These are phyloP conservation scores for Ptychobarbus kaznakovi DNA, from an alignment of 2,797 vertebrate species.

Conservation along the genomic window DNA sequence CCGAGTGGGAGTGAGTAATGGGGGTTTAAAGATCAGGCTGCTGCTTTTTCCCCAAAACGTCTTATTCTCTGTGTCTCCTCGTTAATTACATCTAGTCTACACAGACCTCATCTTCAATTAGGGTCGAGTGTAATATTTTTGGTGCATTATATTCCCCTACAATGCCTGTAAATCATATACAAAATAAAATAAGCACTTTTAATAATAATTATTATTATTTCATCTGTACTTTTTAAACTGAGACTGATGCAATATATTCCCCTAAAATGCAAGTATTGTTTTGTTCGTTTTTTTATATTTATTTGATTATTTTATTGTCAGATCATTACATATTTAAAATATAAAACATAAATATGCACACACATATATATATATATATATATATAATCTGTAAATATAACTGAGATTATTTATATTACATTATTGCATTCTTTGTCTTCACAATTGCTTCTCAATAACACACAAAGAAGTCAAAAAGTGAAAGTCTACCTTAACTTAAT, in stretches of 20 bases:
- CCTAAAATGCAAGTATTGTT: background rate
- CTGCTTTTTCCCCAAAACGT: constrained; percentile 27
- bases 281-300: background rate
- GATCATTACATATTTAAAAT: background rate
- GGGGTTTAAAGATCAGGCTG: constrained; percentile 49
- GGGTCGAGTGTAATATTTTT: background rate
- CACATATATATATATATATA: background rate
- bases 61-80: constrained; percentile 14
- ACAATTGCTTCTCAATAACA: background rate
- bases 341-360: background rate
- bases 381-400: background rate
- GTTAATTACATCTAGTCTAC: constrained; percentile 22
- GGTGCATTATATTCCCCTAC: background rate
- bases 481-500: constrained; percentile 41
- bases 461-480: background rate
- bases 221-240: too few relatives aligned
- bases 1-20: constrained; percentile 37
- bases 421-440: constrained; percentile 11
- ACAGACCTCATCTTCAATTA: constrained; percentile 6
- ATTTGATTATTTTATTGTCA: background rate
- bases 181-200: background rate
- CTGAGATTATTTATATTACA: background rate
- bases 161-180: background rate
- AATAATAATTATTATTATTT: too few relatives aligned
- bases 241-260: background rate